phyloP scores from a whole-genome alignment of 2,888 invertebrate genomes.

The Apamea epomidion region DNA sequence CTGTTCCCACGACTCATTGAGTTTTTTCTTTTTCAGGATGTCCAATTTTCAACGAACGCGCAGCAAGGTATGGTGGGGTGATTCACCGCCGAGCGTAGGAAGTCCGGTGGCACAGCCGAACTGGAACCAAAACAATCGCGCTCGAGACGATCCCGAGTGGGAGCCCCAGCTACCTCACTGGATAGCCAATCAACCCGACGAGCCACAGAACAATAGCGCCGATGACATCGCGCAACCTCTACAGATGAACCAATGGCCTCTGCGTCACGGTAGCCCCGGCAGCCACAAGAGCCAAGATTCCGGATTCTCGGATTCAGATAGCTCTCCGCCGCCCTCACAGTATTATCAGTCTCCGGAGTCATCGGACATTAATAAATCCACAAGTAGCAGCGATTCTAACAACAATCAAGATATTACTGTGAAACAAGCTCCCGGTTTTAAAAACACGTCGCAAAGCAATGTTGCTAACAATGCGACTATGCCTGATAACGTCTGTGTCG shows the following conservation, averaged over 20 bases:
- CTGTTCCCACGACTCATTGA: conserved; percentile 81
- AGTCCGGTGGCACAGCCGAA: conserved; percentile 84
- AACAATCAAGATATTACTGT: conserved; percentile 87
- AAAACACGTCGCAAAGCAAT: conserved; percentile 78
- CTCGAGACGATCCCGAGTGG: conserved; percentile 84
- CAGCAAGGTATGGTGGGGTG: conserved; percentile 93
- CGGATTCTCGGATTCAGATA: conserved; percentile 95
- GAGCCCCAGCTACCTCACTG: conserved; percentile 89
- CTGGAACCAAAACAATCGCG: conserved; percentile 79
- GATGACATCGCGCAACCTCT: conserved; percentile 82
- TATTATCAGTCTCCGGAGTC: conserved; percentile 82
- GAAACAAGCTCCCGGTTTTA: conserved; percentile 84
- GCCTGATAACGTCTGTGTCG: conserved; percentile 70
- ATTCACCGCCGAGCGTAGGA: conserved; percentile 84
- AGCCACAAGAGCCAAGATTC: conserved; percentile 95
- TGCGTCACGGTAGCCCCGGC: conserved; percentile 89
- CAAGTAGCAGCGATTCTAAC: conserved; percentile 86
- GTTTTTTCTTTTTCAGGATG: conserved; percentile 89
- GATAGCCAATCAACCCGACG: conserved; percentile 87
- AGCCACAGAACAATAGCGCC: conserved; percentile 81
- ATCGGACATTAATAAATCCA: conserved; percentile 82
- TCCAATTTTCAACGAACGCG: conserved; percentile 92
- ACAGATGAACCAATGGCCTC: conserved; percentile 86
- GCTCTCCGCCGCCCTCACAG: conserved; percentile 89
- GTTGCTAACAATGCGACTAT: conserved; percentile 79